Base-by-base conservation (phyloP, 2,113 vertebrate species). In the Equus quagga region DNA sequence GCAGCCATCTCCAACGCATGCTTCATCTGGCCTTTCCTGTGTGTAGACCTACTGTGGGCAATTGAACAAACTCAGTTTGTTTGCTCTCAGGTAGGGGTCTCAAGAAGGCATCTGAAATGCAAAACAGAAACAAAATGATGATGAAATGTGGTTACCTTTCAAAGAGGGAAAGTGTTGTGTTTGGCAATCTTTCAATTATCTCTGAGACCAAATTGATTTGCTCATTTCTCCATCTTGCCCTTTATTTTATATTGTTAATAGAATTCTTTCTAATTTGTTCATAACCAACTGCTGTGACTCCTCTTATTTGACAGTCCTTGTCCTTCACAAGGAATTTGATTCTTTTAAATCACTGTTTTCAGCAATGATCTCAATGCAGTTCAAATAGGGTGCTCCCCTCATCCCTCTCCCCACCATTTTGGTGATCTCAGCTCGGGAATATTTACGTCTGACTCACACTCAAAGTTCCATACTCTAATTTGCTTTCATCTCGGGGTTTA, bases 401-500 rank as follows among this genome's bases (percentile, higher is more conserved):
- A 5, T 3, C n/a, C 3, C 19, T 54, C 23, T 44, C 41, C 2
- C 18, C 0, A 0, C 21, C 23, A 9, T 70, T 85, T 10, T 41
- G 58, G 67, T 26, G n/a, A 46, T 44, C 24, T 73, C 81, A 15
- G 17, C 19, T 60, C n/a, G 14, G 24, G 33, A 85, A 33, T 31
- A 82, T 86, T 80, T 24, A 88, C 80, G 58, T 26, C 24, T 65
- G 72, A 60, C 19, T 91, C 70, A 72, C 19, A 54, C 11, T n/a
- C 7, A 92, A 4, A 17, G 9, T 73, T 65, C 41, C 80, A 17
- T 51, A 31, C 12, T 80, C 44, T 46, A 31, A 60, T 70, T 92
- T 51, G 26, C 21, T 80, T 56, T 92, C 67, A 89, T 67, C 46
- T 92, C 31, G 31, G 9, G 28, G 62, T 8, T 76, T 56, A 46